phyloP scores from a whole-genome alignment of 2,888 invertebrate species.

The Ceramica pisi region DNA sequence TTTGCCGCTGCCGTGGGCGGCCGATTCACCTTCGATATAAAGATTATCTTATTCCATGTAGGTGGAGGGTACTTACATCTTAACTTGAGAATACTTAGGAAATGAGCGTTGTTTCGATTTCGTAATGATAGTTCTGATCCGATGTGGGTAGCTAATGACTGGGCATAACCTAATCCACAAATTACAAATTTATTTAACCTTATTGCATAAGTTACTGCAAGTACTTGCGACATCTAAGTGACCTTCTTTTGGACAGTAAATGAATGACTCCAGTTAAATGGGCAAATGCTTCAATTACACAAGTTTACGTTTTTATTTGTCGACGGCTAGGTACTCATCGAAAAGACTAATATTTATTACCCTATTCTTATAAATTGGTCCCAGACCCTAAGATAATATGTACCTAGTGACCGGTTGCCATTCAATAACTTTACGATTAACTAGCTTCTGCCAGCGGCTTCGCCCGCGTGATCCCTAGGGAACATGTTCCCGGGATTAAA shows the following conservation, averaged over 20 bases:
- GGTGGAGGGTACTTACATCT: slow-evolving; percentile 78
- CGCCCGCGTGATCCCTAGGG: too few species aligned
- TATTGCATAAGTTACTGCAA: slow-evolving; percentile 54
- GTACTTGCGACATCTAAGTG: slow-evolving; percentile 48
- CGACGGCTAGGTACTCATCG: neutral
- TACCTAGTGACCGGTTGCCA: neutral
- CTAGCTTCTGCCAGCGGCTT: too few species aligned
- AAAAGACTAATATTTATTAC: neutral
- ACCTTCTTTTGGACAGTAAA: slow-evolving; percentile 50
- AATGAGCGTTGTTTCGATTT: slow-evolving; percentile 77
- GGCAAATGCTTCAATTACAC: slow-evolving; percentile 31
- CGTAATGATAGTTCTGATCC: slow-evolving; percentile 74
- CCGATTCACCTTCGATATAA: slow-evolving; percentile 88
- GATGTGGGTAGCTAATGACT: slow-evolving; percentile 75
- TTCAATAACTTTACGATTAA: neutral
- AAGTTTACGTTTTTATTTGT: slow-evolving; percentile 21
- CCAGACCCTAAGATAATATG: neutral
- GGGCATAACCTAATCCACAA: slow-evolving; percentile 66
- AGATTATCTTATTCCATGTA: slow-evolving; percentile 82
- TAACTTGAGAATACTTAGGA: slow-evolving; percentile 74
- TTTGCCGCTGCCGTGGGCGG: slow-evolving; percentile 83
- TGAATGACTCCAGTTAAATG: slow-evolving; percentile 45
- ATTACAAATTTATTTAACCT: slow-evolving; percentile 67
- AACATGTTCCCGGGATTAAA: too few species aligned
- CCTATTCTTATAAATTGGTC: neutral